phyloP scores from a whole-genome alignment of 2,888 invertebrate genomes.

The Reticulitermes lucifugus region DNA sequence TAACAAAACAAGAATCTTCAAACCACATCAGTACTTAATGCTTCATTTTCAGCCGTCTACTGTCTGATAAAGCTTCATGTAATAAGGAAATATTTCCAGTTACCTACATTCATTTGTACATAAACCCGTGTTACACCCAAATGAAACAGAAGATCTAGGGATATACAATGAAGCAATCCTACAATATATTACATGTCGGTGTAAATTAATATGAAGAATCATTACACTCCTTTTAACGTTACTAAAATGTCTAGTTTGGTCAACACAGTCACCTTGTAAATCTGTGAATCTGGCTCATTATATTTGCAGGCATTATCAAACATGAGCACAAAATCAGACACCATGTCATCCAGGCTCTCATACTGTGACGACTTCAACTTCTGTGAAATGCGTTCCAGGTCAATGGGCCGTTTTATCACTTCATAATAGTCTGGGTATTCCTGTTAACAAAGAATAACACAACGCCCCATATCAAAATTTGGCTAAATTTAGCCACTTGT shows the following conservation, averaged over 20 bases:
- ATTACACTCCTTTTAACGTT: slow-evolving; percentile 6
- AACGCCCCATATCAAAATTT: neutral
- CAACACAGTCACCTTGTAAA: slow-evolving; percentile 79
- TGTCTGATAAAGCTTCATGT: slow-evolving; percentile 4
- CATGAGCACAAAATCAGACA: slow-evolving; percentile 91
- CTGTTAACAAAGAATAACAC: slow-evolving; percentile 60
- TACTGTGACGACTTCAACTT: slow-evolving; percentile 83
- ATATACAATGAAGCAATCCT: too few species aligned
- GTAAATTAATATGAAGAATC: neutral
- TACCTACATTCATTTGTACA: neutral
- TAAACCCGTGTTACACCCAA: neutral
- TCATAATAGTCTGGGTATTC: slow-evolving; percentile 99
- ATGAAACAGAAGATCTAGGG: too few species aligned
- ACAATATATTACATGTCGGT: neutral
- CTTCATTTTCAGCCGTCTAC: slow-evolving; percentile 5
- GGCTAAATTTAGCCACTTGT: too few species aligned
- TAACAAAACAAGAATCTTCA: too few species aligned
- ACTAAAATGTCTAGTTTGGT: neutral
- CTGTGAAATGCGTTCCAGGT: slow-evolving; percentile 93
- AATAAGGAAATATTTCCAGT: neutral
- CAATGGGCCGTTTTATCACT: slow-evolving; percentile 95
- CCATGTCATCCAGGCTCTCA: slow-evolving; percentile 86
- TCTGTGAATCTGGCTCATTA: slow-evolving; percentile 97
- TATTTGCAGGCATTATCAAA: slow-evolving; percentile 97
- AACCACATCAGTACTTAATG: neutral